A percentile compares a stretch with the other conserved stretches of the same genome.
These are phyloP conservation scores for Arctopsyche grandis DNA, from an alignment of 1,140 invertebrate genomes.

Conservation along the genomic window DNA sequence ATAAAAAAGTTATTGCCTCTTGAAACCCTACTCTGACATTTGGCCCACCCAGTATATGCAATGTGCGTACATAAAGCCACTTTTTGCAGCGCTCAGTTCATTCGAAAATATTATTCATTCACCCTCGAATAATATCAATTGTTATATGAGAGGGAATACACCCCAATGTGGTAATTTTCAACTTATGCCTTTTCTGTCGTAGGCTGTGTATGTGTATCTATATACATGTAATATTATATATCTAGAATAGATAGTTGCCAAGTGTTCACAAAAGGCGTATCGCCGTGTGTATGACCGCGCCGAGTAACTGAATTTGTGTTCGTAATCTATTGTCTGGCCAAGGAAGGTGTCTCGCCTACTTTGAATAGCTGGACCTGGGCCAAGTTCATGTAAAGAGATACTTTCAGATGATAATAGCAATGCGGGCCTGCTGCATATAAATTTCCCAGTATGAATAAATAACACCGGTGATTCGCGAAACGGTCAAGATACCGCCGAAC, in stretches of 20 bases:
- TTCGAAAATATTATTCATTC: too few relatives aligned
- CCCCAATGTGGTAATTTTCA: too few relatives aligned
- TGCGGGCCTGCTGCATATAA: conserved; percentile 34
- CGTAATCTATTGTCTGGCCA: conserved; percentile 39
- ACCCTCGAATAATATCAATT: too few relatives aligned
- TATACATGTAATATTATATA: too few relatives aligned
- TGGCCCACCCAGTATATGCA: too few relatives aligned
- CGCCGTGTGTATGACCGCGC: conserved; percentile 24
- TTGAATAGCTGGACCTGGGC: conserved; percentile 33
- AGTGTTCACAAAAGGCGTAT: conserved; percentile 28
- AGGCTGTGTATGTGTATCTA: too few relatives aligned
- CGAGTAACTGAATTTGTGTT: conserved; percentile 34
- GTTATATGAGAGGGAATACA: too few relatives aligned
- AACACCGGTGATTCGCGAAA: conserved; percentile 5
- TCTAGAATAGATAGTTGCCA: conserved; percentile 8
- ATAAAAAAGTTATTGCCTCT: too few relatives aligned
- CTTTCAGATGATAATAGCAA: conserved; percentile 41
- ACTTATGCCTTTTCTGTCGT: too few relatives aligned
- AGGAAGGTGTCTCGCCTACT: conserved; percentile 35
- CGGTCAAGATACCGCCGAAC: background rate
- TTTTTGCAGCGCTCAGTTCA: too few relatives aligned
- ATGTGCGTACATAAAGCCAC: too few relatives aligned
- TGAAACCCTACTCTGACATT: too few relatives aligned
- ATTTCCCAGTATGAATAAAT: conserved; percentile 43
- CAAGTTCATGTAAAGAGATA: conserved; percentile 44